Evolutionary conservation across 2,797 vertebrate species (phyloP).

Genomic region (Lithobates sylvaticus): DNA sequence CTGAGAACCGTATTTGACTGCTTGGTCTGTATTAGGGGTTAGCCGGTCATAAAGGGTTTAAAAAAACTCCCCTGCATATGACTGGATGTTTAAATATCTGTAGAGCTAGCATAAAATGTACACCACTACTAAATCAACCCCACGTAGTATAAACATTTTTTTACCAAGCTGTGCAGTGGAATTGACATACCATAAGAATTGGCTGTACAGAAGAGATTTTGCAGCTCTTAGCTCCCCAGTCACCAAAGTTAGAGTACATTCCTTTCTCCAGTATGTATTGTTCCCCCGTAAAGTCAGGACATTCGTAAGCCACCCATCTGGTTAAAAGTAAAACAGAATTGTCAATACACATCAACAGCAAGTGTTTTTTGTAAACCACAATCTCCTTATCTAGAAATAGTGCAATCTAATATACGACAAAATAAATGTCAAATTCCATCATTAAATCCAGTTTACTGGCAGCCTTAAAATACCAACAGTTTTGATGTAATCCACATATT

Average conservation of each 20-base stretch:
- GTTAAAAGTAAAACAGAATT: constrained; percentile 17
- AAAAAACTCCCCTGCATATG: no score
- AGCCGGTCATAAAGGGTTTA: no score
- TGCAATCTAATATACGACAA: not conserved
- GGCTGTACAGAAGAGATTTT: constrained; percentile 91
- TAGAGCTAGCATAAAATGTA: no score
- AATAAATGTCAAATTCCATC: not conserved
- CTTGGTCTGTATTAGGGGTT: no score
- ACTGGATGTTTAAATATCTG: not conserved
- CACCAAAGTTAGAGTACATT: constrained; percentile 84
- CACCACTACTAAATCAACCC: no score
- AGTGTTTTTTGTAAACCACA: not conserved
- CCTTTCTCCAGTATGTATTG: constrained; percentile 92
- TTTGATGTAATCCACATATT: no score
- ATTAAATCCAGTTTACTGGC: no score
- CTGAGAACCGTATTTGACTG: no score
- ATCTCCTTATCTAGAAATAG: not conserved
- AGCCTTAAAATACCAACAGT: no score
- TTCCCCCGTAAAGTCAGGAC: constrained; percentile 90
- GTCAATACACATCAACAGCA: not conserved
- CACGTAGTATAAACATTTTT: no score
- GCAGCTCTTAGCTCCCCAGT: constrained; percentile 87
- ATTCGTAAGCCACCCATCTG: constrained; percentile 96
- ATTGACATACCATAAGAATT: constrained; percentile 81
- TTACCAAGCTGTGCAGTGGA: no score